Evolutionary conservation across 2,113 vertebrate genomes (phyloP).

Genomic region (Protobothrops mucrosquamatus): DNA sequence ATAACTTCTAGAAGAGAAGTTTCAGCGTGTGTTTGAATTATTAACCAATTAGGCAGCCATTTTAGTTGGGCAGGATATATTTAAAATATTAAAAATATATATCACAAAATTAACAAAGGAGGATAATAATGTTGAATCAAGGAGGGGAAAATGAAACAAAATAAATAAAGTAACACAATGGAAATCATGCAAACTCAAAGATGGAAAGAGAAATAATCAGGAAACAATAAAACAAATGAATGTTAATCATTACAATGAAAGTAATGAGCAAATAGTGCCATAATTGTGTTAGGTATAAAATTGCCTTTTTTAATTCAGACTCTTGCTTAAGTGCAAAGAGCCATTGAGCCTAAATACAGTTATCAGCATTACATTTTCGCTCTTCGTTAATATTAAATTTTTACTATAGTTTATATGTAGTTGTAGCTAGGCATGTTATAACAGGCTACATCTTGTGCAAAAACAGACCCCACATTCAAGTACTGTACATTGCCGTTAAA

Average conservation of each 20-base stretch:
- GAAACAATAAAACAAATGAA: not conserved
- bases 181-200: not conserved
- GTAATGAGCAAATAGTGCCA: not conserved
- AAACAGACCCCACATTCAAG: not conserved
- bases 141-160: not conserved
- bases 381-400: not conserved
- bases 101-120: constrained; percentile 23
- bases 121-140: not conserved
- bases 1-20: not conserved
- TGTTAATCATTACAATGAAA: not conserved
- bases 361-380: not conserved
- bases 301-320: not conserved
- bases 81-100: constrained; percentile 17
- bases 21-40: constrained; percentile 4
- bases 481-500: not conserved
- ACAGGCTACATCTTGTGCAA: not conserved
- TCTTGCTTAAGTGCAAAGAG: not conserved
- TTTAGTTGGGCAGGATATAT: constrained; percentile 9
- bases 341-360: not conserved
- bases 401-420: not conserved
- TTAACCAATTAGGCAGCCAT: constrained; percentile 20
- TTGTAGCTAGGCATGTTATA: not conserved
- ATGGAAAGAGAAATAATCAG: not conserved
- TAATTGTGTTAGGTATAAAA: not conserved
- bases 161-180: constrained; percentile 4